Evolutionary conservation across 2,888 invertebrate species (phyloP).

Genomic region (Ariolimax columbianus): DNA sequence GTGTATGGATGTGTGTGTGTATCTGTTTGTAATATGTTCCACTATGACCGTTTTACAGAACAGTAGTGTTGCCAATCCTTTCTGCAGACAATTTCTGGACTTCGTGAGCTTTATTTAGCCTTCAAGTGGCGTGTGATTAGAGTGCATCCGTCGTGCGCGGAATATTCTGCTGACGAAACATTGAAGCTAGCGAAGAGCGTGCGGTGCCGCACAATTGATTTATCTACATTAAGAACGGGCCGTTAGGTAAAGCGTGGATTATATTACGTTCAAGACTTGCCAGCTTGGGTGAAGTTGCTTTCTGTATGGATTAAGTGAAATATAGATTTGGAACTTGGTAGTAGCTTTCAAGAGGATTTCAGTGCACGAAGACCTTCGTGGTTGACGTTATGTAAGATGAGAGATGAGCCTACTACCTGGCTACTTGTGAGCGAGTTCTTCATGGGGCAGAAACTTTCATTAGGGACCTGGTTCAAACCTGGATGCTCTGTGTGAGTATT

Average conservation of each 20-base stretch:
- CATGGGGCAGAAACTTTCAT: not conserved
- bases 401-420: not conserved
- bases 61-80: too few species aligned
- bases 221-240: not conserved
- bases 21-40: too few species aligned
- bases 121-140: too few species aligned
- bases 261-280: not conserved
- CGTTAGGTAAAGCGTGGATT: not conserved
- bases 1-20: too few species aligned
- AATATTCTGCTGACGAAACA: not conserved
- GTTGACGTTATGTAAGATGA: not conserved
- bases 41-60: too few species aligned
- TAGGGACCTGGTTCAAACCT: conserved; percentile 6
- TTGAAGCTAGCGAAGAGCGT: not conserved
- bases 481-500: conserved; percentile 15
- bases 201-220: not conserved
- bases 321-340: not conserved
- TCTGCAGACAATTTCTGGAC: too few species aligned
- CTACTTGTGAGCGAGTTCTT: not conserved
- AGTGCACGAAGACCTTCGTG: not conserved
- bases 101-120: too few species aligned
- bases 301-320: not conserved
- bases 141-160: too few species aligned
- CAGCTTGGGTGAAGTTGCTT: not conserved
- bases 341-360: not conserved